phyloP scores from a whole-genome alignment of 2,113 vertebrate genomes.

The Takifugu bimaculatus region DNA sequence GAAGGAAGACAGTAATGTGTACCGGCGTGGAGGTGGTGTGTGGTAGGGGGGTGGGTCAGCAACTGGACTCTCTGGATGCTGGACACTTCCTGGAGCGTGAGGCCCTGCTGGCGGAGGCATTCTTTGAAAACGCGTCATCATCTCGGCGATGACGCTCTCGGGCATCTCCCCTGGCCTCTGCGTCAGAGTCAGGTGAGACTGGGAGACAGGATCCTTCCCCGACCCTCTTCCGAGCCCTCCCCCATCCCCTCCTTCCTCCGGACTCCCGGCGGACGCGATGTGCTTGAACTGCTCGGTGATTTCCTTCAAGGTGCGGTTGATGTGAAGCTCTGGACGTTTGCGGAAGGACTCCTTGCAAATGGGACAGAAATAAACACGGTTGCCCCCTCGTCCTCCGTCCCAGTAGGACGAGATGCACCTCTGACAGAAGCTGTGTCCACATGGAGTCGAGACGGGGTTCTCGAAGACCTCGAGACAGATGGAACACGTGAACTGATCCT shows the following conservation, averaged over 20 bases:
- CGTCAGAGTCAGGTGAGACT: background rate
- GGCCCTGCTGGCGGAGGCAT: background rate
- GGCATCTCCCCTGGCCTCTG: conserved; percentile 40
- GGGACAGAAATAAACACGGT: conserved; percentile 63
- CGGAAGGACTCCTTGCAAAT: conserved; percentile 73
- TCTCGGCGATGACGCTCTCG: conserved; percentile 48
- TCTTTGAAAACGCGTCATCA: conserved; percentile 55
- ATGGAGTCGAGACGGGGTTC: conserved; percentile 72
- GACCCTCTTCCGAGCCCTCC: background rate
- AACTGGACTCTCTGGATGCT: too few relatives aligned
- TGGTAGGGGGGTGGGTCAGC: too few relatives aligned
- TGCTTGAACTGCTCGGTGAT: conserved; percentile 75
- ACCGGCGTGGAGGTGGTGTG: too few relatives aligned
- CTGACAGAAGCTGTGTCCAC: conserved; percentile 77
- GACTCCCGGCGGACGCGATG: conserved; percentile 19
- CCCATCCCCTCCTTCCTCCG: background rate
- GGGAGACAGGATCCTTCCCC: background rate
- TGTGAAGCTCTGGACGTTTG: conserved; percentile 68
- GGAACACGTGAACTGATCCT: conserved; percentile 75
- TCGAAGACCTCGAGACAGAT: conserved; percentile 75
- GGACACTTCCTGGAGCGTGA: background rate
- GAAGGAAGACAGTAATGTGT: too few relatives aligned
- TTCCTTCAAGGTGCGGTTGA: conserved; percentile 74
- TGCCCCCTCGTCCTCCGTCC: conserved; percentile 27
- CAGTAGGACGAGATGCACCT: conserved; percentile 72